These are phyloP conservation scores for Micropterix aruncella DNA, from an alignment of 2,888 invertebrate species.

Conservation along the genomic window DNA sequence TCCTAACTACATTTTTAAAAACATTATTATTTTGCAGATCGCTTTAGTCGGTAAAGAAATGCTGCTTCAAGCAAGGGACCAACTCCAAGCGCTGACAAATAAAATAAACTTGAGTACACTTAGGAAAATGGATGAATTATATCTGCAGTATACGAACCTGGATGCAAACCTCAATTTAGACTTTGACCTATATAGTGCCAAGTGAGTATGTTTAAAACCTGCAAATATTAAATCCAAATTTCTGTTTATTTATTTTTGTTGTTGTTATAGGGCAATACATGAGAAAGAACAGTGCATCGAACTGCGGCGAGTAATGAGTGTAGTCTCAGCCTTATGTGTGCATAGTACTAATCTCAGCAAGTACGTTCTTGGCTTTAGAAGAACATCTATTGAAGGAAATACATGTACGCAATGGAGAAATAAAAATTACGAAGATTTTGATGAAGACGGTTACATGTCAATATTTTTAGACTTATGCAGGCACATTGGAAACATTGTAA, in stretches of 20 bases:
- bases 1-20: too few relatives aligned
- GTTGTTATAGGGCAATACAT: neutral
- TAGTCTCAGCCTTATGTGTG: slow-evolving; percentile 7
- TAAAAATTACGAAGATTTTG: neutral
- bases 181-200: slow-evolving; percentile 4
- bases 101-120: neutral
- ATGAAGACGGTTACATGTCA: slow-evolving; percentile 1
- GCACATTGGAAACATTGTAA: slow-evolving; percentile 7
- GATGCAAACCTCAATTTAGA: neutral
- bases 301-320: slow-evolving; percentile 5
- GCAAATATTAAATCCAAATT: neutral
- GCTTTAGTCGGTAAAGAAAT: neutral
- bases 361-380: slow-evolving; percentile 5
- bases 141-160: neutral
- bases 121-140: neutral
- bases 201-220: too few relatives aligned
- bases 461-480: slow-evolving; percentile 7
- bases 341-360: slow-evolving; percentile 5
- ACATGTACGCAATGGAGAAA: neutral
- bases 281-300: slow-evolving; percentile 9
- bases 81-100: neutral
- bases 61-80: neutral
- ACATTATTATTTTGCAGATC: neutral
- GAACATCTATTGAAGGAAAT: neutral
- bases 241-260: neutral